Conservation (phyloP, 2,888 invertebrate genomes). For the Onchidella celtica region DNA sequence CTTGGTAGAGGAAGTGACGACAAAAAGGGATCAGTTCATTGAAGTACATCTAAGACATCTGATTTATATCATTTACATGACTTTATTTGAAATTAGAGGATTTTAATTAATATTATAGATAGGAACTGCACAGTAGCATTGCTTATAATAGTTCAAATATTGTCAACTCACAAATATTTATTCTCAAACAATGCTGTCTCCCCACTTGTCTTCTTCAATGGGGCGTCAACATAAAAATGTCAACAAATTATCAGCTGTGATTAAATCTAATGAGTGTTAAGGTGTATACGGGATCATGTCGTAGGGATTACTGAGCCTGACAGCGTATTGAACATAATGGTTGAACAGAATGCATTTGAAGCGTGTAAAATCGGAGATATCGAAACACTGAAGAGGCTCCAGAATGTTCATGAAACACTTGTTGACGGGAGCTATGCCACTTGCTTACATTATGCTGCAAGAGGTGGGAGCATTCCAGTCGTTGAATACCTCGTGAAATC, state of each 20-base stretch:
- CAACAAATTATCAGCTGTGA: constrained; percentile 15
- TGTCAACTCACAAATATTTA: too few species aligned
- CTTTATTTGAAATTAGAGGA: too few species aligned
- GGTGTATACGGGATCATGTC: too few species aligned
- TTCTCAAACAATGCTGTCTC: too few species aligned
- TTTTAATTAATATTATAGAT: too few species aligned
- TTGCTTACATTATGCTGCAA: constrained; percentile 79
- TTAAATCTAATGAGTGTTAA: too few species aligned
- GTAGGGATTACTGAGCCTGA: too few species aligned
- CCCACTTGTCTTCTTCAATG: not conserved
- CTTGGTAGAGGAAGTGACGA: constrained; percentile 53
- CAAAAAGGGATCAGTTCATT: constrained; percentile 1
- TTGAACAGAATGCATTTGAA: constrained; percentile 50
- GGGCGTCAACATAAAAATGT: not conserved
- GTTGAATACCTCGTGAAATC: constrained; percentile 73
- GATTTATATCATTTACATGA: too few species aligned
- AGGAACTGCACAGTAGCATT: too few species aligned
- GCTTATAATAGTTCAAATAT: not conserved
- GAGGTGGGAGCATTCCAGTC: constrained; percentile 74
- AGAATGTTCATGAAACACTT: constrained; percentile 51
- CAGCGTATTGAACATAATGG: constrained; percentile 58
- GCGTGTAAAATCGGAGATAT: constrained; percentile 64
- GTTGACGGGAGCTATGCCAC: constrained; percentile 76
- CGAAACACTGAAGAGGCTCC: constrained; percentile 47
- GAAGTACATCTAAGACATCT: too few species aligned